These are phyloP conservation scores for Smutsia gigantea DNA, from an alignment of 2,797 vertebrate genomes.

Conservation along the genomic window DNA sequence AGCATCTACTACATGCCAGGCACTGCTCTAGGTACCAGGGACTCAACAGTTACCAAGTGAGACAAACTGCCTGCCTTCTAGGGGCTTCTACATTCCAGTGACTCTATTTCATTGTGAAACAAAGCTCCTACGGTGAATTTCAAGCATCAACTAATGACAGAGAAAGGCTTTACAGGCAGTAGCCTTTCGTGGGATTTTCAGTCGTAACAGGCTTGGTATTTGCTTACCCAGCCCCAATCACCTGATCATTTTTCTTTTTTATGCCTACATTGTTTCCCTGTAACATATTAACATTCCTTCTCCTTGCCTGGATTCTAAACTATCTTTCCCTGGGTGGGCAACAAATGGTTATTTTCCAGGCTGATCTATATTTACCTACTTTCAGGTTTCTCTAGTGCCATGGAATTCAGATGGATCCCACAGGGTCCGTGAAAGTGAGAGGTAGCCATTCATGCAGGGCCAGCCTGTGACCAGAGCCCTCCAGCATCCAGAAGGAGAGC, in stretches of 20 bases:
- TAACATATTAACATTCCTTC: not conserved
- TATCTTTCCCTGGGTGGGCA: not conserved
- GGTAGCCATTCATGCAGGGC: not conserved
- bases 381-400: not conserved
- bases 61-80: not conserved
- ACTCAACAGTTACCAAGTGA: not conserved
- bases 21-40: not conserved
- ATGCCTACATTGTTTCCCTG: not conserved
- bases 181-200: not conserved
- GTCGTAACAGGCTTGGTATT: not conserved
- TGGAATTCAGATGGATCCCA: not conserved
- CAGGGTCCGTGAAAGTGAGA: not conserved
- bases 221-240: not conserved
- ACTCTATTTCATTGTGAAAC: not conserved
- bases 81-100: not conserved
- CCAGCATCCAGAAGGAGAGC: not conserved
- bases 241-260: not conserved
- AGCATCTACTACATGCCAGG: not conserved
- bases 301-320: not conserved
- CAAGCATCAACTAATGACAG: not conserved
- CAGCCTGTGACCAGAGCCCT: not conserved
- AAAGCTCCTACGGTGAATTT: not conserved
- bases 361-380: not conserved
- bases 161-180: not conserved
- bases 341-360: not conserved